Percentiles rank a stretch among this genome's conserved stretches.
Evolutionary conservation across 1,140 invertebrate genomes (phyloP).

Genomic region (Bombus pyrosoma): DNA sequence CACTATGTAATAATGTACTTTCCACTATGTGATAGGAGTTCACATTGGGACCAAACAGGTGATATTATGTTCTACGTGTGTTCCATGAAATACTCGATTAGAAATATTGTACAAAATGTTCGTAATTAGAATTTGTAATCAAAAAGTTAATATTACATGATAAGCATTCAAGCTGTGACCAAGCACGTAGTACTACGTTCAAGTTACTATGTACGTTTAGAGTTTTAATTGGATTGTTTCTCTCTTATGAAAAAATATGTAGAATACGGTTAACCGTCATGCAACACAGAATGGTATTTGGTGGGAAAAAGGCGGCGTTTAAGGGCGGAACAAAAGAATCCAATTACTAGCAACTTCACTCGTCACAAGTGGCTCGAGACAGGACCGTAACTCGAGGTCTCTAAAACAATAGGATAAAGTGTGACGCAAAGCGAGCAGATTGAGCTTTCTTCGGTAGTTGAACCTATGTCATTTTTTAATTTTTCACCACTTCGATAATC

Average conservation of each 20-base stretch:
- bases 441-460: constrained; percentile 33
- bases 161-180: too few relatives aligned
- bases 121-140: too few relatives aligned
- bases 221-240: neutral
- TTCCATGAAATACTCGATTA: too few relatives aligned
- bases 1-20: too few relatives aligned
- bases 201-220: neutral
- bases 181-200: neutral
- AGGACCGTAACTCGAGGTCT: neutral
- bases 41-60: too few relatives aligned
- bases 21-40: too few relatives aligned
- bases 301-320: neutral
- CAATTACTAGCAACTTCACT: constrained; percentile 42
- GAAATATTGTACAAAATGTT: too few relatives aligned
- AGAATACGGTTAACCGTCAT: too few relatives aligned
- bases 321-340: constrained; percentile 36
- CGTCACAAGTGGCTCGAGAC: constrained; percentile 33
- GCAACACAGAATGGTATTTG: neutral
- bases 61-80: too few relatives aligned
- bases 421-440: constrained; percentile 4
- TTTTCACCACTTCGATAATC: neutral
- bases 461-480: constrained; percentile 18
- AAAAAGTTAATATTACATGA: too few relatives aligned
- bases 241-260: neutral
- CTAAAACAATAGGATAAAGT: constrained; percentile 33